Evolutionary conservation across 35 echinoderm and acorn worm genomes (phyloP).

Genomic region (Ptychodera flava): DNA sequence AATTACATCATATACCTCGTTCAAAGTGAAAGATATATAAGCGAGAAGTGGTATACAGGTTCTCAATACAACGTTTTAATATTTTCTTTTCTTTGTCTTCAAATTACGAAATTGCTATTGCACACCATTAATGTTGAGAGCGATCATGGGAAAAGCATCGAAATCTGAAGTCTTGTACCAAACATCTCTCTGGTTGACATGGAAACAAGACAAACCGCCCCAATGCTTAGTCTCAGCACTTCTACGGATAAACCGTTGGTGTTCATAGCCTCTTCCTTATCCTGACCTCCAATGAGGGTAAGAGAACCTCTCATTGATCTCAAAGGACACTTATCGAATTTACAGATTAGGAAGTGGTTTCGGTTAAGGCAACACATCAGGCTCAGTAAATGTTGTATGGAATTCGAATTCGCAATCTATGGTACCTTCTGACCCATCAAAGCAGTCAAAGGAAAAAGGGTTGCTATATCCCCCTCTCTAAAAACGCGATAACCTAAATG

Average conservation of each 20-base stretch:
- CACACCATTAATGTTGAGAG: not conserved
- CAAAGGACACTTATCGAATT: too few species aligned
- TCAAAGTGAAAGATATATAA: not conserved
- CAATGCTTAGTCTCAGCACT: not conserved
- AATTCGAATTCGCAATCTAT: too few species aligned
- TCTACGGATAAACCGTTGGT: not conserved
- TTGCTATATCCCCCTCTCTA: too few species aligned
- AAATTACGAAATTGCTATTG: not conserved
- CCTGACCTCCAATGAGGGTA: not conserved
- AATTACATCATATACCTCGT: not conserved
- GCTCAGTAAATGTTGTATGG: too few species aligned
- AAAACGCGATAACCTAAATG: too few species aligned
- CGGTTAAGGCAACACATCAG: too few species aligned
- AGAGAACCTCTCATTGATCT: too few species aligned
- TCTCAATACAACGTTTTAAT: not conserved
- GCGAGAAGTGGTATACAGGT: not conserved
- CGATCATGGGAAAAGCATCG: not conserved
- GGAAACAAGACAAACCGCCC: not conserved
- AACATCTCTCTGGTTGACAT: not conserved
- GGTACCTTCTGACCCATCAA: too few species aligned
- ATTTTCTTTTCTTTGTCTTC: not conserved
- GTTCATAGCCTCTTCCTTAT: not conserved
- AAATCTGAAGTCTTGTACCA: not conserved
- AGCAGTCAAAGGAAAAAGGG: too few species aligned
- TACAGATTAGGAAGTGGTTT: too few species aligned